Conservation (phyloP, 1,140 invertebrate genomes). For the Heliconius hermathena region DNA sequence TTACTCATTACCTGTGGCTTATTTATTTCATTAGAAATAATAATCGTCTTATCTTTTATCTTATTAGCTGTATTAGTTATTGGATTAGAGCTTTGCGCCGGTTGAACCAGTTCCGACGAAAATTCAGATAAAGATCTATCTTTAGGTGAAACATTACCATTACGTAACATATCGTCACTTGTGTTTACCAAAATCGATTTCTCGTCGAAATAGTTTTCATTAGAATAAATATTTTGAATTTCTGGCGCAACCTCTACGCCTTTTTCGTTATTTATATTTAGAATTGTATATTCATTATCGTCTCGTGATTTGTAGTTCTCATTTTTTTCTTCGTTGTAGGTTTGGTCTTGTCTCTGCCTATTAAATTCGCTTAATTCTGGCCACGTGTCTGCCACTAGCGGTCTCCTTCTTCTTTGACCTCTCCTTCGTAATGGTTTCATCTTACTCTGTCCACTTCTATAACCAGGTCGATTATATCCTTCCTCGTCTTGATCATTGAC, state of each 20-base stretch:
- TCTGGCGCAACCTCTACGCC: constrained; percentile 14
- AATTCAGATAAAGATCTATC: constrained; percentile 60
- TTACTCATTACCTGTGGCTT: constrained; percentile 36
- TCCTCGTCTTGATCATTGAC: constrained; percentile 45
- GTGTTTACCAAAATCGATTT: not conserved
- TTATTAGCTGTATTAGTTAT: constrained; percentile 31
- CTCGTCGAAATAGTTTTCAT: constrained; percentile 25
- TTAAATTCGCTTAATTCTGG: constrained; percentile 59
- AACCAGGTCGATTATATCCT: constrained; percentile 36
- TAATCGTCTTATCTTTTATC: constrained; percentile 37
- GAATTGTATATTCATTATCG: constrained; percentile 21
- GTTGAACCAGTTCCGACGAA: constrained; percentile 51
- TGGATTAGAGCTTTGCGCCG: constrained; percentile 19
- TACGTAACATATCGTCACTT: constrained; percentile 20
- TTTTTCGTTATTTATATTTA: constrained; percentile 31
- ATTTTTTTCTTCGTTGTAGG: constrained; percentile 26
- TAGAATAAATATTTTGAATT: constrained; percentile 17
- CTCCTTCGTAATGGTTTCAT: constrained; percentile 61
- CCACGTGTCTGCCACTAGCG: constrained; percentile 46
- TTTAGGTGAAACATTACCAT: constrained; percentile 31
- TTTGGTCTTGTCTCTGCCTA: constrained; percentile 30
- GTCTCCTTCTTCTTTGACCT: constrained; percentile 68
- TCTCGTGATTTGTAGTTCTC: constrained; percentile 24
- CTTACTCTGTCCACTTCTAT: constrained; percentile 52
- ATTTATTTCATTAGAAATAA: constrained; percentile 23